Base-by-base conservation (phyloP, 2,888 invertebrate genomes). In the Drosophila bunnanda region DNA sequence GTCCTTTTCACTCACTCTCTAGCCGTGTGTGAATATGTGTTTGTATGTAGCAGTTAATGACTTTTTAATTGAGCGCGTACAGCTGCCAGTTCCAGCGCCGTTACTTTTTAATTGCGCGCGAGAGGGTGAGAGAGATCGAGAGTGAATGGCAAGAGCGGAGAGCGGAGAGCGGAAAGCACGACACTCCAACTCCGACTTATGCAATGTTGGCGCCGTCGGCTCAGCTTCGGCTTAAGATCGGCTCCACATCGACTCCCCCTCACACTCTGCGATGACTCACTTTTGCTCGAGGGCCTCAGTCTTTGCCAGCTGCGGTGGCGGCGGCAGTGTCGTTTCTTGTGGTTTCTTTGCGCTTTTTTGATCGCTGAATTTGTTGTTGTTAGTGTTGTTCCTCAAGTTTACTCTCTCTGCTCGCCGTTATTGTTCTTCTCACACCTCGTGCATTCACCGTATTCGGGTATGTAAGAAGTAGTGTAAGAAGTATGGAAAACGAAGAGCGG, bases 1-100 rank as follows among this genome's bases (percentile, higher is more conserved):
- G 68, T 55, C 60, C 54, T 28, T n/a, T 59, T 61, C n/a, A n/a
- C 61, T 75, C 20, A 72, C 20, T 59, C 48, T 43, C 32, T 58
- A 34, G 25, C 36, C 52, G 2, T 52, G 25, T 39, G 39, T 25
- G 12, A 20, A 34, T 41, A 30, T 48, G 41, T 50, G 43, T 48
- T 34, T 52, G 41, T 46, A 41, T 53, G 34, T 43, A 17, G 53
- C 78, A 75, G 88, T 85, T 88, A 88, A 88, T 84, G 84, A 84
- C 88, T 85, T 88, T 88, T 84, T 88, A 88, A 84, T 84, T 84
- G 86, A 82, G 83, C 80, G 70, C 86, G 66, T 82, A 82, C 88
- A 88, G 82, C 88, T 83, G 88, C 79, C 83, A 72, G 80, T 75
- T 73, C 56, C 82, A 80, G 82, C 85, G 85, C 83, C 85, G 85